phyloP scores from a whole-genome alignment of 2,113 vertebrate genomes.

The Procavia capensis region DNA sequence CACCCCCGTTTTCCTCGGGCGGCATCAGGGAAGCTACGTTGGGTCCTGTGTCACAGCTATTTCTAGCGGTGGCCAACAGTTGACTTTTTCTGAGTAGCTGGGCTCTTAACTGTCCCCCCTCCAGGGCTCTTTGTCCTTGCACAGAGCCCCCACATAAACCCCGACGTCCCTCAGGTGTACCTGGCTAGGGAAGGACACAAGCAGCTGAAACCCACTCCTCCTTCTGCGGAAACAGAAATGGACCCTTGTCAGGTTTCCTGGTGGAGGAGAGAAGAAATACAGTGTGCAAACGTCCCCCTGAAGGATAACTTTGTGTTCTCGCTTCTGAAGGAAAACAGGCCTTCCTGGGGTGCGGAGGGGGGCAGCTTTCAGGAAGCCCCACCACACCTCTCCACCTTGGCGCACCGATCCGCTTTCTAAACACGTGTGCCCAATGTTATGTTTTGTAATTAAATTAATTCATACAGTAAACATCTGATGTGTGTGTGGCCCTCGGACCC shows the following conservation, averaged over 20 bases:
- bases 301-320: conserved; percentile 85
- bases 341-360: conserved; percentile 85
- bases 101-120: no score
- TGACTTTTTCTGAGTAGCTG: no score
- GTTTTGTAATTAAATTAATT: conserved; percentile 85
- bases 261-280: conserved; percentile 85
- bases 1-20: no score
- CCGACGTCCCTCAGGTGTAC: no score
- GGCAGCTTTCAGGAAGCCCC: conserved; percentile 83
- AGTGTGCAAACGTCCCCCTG: conserved; percentile 83
- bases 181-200: background rate
- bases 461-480: conserved; percentile 80
- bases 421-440: conserved; percentile 78
- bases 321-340: conserved; percentile 86
- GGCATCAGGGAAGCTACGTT: no score
- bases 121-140: no score
- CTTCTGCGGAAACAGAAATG: conserved; percentile 85
- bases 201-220: conserved; percentile 78
- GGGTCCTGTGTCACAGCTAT: no score
- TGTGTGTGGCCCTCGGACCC: conserved; percentile 75
- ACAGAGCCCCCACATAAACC: no score
- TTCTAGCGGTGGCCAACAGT: no score
- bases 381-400: conserved; percentile 80
- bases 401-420: conserved; percentile 72
- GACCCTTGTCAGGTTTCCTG: conserved; percentile 83